phyloP scores from a whole-genome alignment of 2,113 vertebrate genomes.

The Campylorhamphus procurvoides region DNA sequence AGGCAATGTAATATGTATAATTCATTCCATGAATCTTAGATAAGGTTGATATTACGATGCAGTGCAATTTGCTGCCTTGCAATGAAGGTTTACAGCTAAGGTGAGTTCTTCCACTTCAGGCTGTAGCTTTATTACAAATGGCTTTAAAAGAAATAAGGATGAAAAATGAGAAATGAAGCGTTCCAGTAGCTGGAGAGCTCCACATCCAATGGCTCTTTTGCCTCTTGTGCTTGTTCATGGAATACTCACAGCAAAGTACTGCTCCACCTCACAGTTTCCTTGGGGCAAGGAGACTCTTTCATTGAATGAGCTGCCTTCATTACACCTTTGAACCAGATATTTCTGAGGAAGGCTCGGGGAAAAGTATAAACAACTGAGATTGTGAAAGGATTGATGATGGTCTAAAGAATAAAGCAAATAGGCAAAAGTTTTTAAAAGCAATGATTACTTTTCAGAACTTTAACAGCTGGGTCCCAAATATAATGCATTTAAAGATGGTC shows the following conservation, averaged over 20 bases:
- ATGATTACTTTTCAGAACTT: background rate
- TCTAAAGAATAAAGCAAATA: background rate
- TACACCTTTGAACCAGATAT: background rate
- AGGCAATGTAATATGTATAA: conserved; percentile 79
- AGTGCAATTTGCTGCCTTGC: conserved; percentile 53
- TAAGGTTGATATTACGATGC: conserved; percentile 61
- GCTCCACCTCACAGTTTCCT: background rate
- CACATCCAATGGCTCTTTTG: conserved; percentile 17
- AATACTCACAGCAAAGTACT: background rate
- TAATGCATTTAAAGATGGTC: background rate
- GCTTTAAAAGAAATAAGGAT: conserved; percentile 36
- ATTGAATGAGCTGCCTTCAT: background rate
- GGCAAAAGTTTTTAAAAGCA: background rate
- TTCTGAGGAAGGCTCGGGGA: background rate
- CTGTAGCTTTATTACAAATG: conserved; percentile 40
- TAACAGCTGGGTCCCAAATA: background rate
- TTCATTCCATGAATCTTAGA: conserved; percentile 80
- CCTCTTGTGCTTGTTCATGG: background rate
- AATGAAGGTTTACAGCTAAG: conserved; percentile 48
- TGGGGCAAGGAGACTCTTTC: background rate
- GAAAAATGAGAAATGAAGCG: conserved; percentile 51
- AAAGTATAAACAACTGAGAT: background rate
- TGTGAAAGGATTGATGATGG: background rate
- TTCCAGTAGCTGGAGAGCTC: conserved; percentile 27
- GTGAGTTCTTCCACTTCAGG: conserved; percentile 51